phyloP scores from a whole-genome alignment of 37 sponge, comb jelly and placozoan species.

The Mnemiopsis leidyi region DNA sequence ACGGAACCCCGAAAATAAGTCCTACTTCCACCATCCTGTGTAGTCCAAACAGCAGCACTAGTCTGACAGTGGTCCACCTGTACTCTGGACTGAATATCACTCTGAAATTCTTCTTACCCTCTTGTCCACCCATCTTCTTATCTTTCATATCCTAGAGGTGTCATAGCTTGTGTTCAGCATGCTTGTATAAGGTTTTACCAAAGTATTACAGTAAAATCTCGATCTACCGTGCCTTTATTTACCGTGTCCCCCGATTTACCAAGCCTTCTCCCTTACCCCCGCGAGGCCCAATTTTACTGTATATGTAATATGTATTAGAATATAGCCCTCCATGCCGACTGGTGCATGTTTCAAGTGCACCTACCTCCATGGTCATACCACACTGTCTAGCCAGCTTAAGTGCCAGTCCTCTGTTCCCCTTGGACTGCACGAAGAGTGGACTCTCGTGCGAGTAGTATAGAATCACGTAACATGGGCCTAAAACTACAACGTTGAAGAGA shows the following conservation, averaged over 20 bases:
- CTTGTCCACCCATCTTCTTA: not conserved
- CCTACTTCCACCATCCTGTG: conserved; percentile 2
- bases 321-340: no score
- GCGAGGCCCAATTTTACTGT: no score
- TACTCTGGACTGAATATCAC: not conserved
- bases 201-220: no score
- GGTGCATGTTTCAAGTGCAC: no score
- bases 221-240: no score
- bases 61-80: not conserved
- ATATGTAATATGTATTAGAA: no score
- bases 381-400: not conserved
- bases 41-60: not conserved
- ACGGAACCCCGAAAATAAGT: not conserved
- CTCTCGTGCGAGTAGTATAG: not conserved
- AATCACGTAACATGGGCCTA: not conserved
- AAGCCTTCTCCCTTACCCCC: no score
- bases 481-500: not conserved
- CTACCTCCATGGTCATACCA: not conserved
- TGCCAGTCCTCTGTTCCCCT: no score
- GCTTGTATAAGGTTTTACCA: no score
- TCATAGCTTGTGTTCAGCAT: no score
- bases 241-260: no score
- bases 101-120: not conserved
- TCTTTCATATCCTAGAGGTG: not conserved
- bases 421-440: not conserved